These are phyloP conservation scores for Sebastes variabilis DNA, from an alignment of 2,797 vertebrate species.

Conservation along the genomic window DNA sequence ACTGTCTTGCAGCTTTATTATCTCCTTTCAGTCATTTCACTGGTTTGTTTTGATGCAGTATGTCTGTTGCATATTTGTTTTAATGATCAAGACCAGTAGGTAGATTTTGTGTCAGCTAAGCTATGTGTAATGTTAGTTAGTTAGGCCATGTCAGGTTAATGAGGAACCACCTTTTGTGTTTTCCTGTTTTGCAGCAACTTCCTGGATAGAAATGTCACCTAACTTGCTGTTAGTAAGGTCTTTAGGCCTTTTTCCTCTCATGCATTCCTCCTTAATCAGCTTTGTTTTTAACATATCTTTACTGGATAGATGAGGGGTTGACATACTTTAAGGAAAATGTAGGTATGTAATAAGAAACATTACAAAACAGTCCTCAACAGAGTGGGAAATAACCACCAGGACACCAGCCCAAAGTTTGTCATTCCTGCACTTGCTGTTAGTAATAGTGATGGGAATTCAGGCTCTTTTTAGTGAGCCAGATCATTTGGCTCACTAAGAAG, in stretches of 20 bases:
- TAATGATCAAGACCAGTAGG: fast-evolving
- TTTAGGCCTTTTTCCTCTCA: background rate
- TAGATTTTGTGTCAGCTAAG: background rate
- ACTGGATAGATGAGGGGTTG: background rate
- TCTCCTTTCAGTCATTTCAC: conserved; percentile 1
- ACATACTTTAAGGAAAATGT: background rate
- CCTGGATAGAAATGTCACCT: background rate
- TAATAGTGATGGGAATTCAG: too few species aligned
- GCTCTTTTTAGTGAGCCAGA: too few species aligned
- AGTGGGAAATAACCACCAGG: background rate
- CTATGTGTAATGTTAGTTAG: background rate
- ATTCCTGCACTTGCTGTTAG: background rate
- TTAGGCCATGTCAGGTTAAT: conserved; percentile 62
- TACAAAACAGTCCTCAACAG: background rate
- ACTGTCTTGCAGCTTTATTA: conserved; percentile 15
- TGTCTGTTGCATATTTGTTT: background rate
- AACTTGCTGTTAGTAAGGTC: background rate
- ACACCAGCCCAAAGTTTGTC: background rate
- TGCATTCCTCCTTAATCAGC: background rate
- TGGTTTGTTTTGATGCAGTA: background rate
- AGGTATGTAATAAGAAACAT: background rate
- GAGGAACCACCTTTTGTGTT: conserved; percentile 47
- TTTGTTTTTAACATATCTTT: background rate
- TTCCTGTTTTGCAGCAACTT: conserved; percentile 20
- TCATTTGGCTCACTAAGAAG: too few species aligned